Percentiles rank a stretch among this genome's conserved stretches.
These are phyloP conservation scores for Aleiodes leptofemur DNA, from an alignment of 2,888 invertebrate genomes.

Conservation along the genomic window DNA sequence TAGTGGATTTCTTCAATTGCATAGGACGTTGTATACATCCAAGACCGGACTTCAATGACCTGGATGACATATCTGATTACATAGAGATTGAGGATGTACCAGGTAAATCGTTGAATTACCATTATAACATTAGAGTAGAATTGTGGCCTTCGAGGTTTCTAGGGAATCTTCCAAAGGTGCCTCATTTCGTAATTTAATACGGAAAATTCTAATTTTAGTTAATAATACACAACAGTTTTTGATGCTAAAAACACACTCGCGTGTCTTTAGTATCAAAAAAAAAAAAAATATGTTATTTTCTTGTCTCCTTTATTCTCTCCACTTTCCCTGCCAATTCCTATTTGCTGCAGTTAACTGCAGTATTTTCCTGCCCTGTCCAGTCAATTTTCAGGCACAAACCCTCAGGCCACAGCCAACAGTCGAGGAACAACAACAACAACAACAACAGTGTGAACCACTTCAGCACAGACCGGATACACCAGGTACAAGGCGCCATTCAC, in stretches of 20 bases:
- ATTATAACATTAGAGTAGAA: no score
- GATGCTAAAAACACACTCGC: no score
- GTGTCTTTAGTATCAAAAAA: no score
- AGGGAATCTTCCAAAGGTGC: no score
- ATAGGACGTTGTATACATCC: slow-evolving; percentile 58
- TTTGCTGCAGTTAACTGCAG: slow-evolving; percentile 17
- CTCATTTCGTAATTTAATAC: no score
- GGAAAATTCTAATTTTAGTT: no score
- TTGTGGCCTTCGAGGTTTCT: no score
- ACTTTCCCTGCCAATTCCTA: background rate
- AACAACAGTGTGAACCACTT: slow-evolving; percentile 57
- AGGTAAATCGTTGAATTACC: slow-evolving; percentile 51
- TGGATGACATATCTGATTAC: slow-evolving; percentile 62
- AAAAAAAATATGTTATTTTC: no score
- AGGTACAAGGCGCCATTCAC: slow-evolving; percentile 59
- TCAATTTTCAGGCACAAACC: slow-evolving; percentile 62
- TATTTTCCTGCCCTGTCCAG: slow-evolving; percentile 45
- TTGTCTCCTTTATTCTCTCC: no score
- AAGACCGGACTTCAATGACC: slow-evolving; percentile 57
- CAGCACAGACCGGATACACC: slow-evolving; percentile 68
- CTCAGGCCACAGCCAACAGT: slow-evolving; percentile 53
- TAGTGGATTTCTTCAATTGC: slow-evolving; percentile 59
- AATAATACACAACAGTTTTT: no score
- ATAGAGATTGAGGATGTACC: slow-evolving; percentile 59
- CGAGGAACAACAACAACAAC: slow-evolving; percentile 43